These are phyloP conservation scores for Chelon labrosus DNA, from an alignment of 2,797 vertebrate genomes.

Conservation along the genomic window DNA sequence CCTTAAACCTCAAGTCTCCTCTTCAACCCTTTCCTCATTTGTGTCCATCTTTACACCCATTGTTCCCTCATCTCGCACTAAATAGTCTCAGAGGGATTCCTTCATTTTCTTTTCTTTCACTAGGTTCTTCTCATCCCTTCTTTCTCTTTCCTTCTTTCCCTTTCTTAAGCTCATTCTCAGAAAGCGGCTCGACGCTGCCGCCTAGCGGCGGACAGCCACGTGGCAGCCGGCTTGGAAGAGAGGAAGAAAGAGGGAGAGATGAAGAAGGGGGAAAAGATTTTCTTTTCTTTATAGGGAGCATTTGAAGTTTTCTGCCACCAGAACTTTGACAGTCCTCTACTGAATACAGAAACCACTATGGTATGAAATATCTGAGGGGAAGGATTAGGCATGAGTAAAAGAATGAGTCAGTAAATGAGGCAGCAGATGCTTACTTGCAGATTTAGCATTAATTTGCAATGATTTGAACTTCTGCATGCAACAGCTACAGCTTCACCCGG, in stretches of 20 bases:
- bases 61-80: background rate
- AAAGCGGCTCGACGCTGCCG: constrained; percentile 73
- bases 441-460: no score
- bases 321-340: no score
- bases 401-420: no score
- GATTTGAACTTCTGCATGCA: no score
- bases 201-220: constrained; percentile 67
- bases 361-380: no score
- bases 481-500: no score
- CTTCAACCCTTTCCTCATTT: background rate
- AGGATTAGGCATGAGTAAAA: no score
- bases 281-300: background rate
- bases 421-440: no score
- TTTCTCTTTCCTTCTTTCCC: background rate
- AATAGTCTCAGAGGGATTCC: constrained; percentile 2
- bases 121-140: background rate
- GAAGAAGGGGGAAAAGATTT: background rate
- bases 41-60: background rate
- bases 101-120: background rate
- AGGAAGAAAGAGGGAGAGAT: background rate
- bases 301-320: no score
- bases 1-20: background rate
- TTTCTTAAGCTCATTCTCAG: background rate
- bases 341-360: no score
- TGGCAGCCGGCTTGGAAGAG: constrained; percentile 20